Conservation (phyloP, 2,888 invertebrate genomes). For the Cheiracanthium punctorium region DNA sequence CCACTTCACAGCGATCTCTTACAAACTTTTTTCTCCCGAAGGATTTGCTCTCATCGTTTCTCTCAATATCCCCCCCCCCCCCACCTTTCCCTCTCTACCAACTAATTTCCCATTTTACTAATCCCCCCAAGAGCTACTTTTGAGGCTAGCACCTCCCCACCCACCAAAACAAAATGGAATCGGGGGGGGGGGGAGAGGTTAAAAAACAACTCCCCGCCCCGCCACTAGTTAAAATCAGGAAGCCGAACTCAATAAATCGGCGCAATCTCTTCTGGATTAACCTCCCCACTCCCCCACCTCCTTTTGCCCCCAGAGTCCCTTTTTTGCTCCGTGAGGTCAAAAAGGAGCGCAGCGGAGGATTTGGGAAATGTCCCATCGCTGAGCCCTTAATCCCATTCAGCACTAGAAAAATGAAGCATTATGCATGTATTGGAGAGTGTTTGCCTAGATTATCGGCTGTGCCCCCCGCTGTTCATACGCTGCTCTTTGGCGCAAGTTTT, state of each 20-base stretch:
- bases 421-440: constrained; percentile 36
- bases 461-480: neutral
- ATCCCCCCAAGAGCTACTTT: neutral
- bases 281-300: constrained; percentile 5
- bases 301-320: too few species aligned
- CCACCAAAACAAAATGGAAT: constrained; percentile 16
- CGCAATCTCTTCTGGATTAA: constrained; percentile 22
- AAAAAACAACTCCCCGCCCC: constrained; percentile 34
- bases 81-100: too few species aligned
- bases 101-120: too few species aligned
- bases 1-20: too few species aligned
- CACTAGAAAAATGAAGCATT: constrained; percentile 64
- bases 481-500: neutral
- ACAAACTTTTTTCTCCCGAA: too few species aligned
- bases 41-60: too few species aligned
- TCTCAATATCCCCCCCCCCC: too few species aligned
- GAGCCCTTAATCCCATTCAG: constrained; percentile 55
- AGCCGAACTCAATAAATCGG: constrained; percentile 66
- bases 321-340: constrained; percentile 59
- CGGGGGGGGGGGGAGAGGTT: too few species aligned
- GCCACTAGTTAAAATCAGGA: constrained; percentile 55
- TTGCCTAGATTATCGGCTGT: neutral
- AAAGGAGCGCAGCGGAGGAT: constrained; percentile 49
- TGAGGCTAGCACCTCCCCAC: neutral
- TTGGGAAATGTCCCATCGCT: constrained; percentile 17